Base-by-base conservation (phyloP, 2,888 invertebrate genomes). In the Agonum fuliginosum region DNA sequence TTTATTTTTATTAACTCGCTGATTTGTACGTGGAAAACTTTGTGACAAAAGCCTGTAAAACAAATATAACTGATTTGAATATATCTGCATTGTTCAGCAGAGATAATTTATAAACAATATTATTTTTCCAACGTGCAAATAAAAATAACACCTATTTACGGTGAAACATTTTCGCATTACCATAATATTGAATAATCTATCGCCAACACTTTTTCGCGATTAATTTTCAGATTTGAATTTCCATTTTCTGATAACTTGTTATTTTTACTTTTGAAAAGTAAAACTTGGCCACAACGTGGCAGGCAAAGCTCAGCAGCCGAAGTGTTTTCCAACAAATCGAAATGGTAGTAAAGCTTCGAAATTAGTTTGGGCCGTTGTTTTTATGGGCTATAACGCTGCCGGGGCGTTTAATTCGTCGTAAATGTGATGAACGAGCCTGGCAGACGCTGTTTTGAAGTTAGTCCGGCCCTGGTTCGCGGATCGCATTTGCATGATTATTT, bases 181-280 rank as follows among this genome's bases (percentile, higher is more conserved):
- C 51, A 51, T 51, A 54, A 54, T n/a, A 54, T 54, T 54, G 27
- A 54, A 54, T 54, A n/a, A n/a, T 54, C 54, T 54, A 54, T 54
- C 2, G 27, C n/a, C 12, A 24, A 27, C 14, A 22, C 54, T 17
- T 22, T 30, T 22, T 54, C 24, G 54, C 22, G 24, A 54, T 54
- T 54, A 54, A 54, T 54, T 54, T 46, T 46, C 46, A 46, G 17
- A 46, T 54, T 12, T 54, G 54, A 54, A 27, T 27, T 54, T 46
- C 46, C 54, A 54, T 54, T 24, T 54, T 54, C 54, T 24, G 54
- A 54, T 54, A 54, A 30, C 30, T 8, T 8, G 48, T 17, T 20
- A 48, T 17, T 3, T 19, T 48, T 1, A 48, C 2, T 2, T 14
- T 43, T 43, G 43, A 5, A 14, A 43, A 12, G 5, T 43, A 1